A percentile compares a stretch with the other conserved stretches of the same genome.
phyloP scores from a whole-genome alignment of 2,113 vertebrate species.

The Onychostoma macrolepis region DNA sequence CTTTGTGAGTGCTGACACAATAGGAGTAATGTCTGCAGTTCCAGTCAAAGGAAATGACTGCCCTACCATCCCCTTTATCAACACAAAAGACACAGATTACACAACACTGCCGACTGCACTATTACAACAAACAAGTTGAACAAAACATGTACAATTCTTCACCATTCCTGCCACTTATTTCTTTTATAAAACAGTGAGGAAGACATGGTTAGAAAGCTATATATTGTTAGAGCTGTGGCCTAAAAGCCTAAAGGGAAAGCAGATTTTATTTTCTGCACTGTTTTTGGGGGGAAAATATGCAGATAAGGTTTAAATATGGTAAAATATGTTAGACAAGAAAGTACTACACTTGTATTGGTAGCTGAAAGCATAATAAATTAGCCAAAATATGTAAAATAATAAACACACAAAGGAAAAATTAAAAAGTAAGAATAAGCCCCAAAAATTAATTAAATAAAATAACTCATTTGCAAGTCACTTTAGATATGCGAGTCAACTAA shows the following conservation, averaged over 20 bases:
- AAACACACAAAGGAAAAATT: not conserved
- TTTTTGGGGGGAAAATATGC: not conserved
- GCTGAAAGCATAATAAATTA: not conserved
- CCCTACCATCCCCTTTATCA: conserved; percentile 6
- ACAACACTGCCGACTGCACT: not conserved
- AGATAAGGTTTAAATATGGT: not conserved
- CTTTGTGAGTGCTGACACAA: conserved; percentile 11
- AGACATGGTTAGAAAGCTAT: not conserved
- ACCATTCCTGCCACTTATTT: not conserved
- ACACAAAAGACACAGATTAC: not conserved
- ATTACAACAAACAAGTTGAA: not conserved
- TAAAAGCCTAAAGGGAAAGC: not conserved
- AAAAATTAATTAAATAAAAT: not conserved
- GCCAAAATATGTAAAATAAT: not conserved
- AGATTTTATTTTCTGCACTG: not conserved
- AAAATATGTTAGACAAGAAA: not conserved
- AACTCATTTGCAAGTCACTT: not conserved
- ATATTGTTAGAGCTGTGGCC: not conserved
- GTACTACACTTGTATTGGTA: not conserved
- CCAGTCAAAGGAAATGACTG: conserved; percentile 20
- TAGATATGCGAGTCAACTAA: not conserved
- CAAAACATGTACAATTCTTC: not conserved
- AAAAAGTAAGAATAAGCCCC: not conserved
- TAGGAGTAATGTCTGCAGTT: not conserved
- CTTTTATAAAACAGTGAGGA: not conserved